phyloP scores from a whole-genome alignment of 2,888 invertebrate species.

The Drosophila buzzatii region DNA sequence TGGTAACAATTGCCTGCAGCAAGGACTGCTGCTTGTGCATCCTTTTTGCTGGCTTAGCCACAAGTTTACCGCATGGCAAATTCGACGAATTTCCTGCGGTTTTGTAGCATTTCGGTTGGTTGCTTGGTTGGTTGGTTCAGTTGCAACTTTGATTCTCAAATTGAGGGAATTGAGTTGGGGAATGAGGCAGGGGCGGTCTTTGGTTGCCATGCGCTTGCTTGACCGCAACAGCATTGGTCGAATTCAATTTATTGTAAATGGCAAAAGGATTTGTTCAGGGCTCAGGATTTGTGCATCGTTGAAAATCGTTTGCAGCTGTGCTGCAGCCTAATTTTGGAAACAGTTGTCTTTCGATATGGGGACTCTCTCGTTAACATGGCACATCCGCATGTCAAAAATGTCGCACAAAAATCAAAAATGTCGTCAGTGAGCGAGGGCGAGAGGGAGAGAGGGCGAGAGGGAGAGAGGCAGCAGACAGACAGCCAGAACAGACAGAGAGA shows the following conservation, averaged over 20 bases:
- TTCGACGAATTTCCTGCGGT: conserved; percentile 81
- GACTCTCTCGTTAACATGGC: conserved; percentile 70
- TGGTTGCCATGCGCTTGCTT: conserved; percentile 13
- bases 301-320: conserved; percentile 57
- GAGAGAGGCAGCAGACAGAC: conserved; percentile 3
- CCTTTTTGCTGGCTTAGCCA: conserved; percentile 61
- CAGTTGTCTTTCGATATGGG: conserved; percentile 33
- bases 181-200: not conserved
- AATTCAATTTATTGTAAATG: conserved; percentile 79
- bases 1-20: conserved; percentile 55
- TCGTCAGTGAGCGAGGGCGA: conserved; percentile 30
- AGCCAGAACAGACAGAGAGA: conserved; percentile 6
- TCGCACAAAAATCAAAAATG: conserved; percentile 76
- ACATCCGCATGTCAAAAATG: conserved; percentile 82
- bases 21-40: conserved; percentile 56
- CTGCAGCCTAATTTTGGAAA: conserved; percentile 37
- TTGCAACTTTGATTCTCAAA: conserved; percentile 66
- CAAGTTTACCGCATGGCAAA: conserved; percentile 78
- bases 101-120: conserved; percentile 69
- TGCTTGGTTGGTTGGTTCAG: conserved; percentile 39
- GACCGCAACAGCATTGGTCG: conserved; percentile 79
- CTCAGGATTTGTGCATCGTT: conserved; percentile 45
- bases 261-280: conserved; percentile 68
- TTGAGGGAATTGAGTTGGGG: not conserved
- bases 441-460: conserved; percentile 6